Evolutionary conservation across 2,888 invertebrate species (phyloP).

Genomic region (Meteorus cinctellus): DNA sequence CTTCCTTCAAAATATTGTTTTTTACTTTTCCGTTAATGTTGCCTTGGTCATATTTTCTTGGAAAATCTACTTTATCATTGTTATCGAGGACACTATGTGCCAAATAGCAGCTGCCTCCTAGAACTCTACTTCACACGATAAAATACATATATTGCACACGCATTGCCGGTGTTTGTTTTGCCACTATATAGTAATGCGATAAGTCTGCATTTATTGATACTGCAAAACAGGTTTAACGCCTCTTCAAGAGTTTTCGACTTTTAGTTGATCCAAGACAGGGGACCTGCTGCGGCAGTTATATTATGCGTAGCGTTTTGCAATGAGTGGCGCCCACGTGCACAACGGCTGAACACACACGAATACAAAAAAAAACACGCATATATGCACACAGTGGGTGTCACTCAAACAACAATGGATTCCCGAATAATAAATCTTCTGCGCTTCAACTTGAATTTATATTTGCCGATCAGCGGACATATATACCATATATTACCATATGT

Average conservation of each 20-base stretch:
- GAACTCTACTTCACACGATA: neutral
- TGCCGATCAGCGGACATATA: neutral
- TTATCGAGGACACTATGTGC: neutral
- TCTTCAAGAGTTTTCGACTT: constrained; percentile 24
- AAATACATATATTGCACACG: neutral
- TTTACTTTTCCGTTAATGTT: neutral
- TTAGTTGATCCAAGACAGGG: constrained; percentile 16
- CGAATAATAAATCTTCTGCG: constrained; percentile 16
- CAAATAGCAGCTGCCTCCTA: neutral
- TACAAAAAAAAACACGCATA: neutral
- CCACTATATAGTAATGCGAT: neutral
- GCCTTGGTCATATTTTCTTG: neutral
- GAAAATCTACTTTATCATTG: neutral
- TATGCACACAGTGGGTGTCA: neutral
- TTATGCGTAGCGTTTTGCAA: constrained; percentile 40
- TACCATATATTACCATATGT: neutral
- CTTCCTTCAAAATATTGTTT: neutral
- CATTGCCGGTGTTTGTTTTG: neutral
- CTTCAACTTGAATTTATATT: neutral
- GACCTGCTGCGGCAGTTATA: neutral
- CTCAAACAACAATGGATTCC: constrained; percentile 12
- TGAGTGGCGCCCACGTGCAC: constrained; percentile 50
- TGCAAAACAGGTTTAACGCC: constrained; percentile 32
- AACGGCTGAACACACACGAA: constrained; percentile 26
- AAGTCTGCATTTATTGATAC: constrained; percentile 4